Conservation (phyloP, 1,140 invertebrate genomes). For the Macrocentrus cingulum region DNA sequence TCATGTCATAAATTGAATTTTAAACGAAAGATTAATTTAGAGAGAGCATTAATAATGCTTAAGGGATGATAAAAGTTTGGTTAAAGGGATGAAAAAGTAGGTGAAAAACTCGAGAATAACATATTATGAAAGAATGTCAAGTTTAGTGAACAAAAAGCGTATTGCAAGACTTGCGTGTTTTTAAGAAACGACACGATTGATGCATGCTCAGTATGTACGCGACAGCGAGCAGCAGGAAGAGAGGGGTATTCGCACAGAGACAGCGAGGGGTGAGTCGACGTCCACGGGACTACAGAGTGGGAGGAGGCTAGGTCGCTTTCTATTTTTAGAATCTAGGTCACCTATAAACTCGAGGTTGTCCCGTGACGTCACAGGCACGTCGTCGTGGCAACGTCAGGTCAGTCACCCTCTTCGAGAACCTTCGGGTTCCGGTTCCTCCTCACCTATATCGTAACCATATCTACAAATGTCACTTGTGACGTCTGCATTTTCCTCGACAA, state of each 20-base stretch:
- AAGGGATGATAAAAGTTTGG: too few species aligned
- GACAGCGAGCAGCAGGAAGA: constrained; percentile 7
- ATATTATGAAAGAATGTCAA: too few species aligned
- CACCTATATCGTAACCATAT: too few species aligned
- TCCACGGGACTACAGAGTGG: constrained; percentile 25
- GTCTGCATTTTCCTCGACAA: too few species aligned
- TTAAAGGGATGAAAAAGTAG: too few species aligned
- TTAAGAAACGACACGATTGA: neutral
- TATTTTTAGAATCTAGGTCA: constrained; percentile 51
- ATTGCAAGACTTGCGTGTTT: too few species aligned
- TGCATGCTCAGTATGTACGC: neutral
- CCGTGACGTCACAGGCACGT: constrained; percentile 57
- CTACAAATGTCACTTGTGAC: too few species aligned
- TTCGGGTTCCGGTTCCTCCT: neutral
- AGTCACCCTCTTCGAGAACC: constrained; percentile 33
- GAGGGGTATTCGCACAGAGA: constrained; percentile 25
- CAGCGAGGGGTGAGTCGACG: constrained; percentile 27
- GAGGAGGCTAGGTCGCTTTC: constrained; percentile 35
- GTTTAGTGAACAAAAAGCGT: too few species aligned
- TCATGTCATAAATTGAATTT: too few species aligned
- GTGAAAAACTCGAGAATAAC: too few species aligned
- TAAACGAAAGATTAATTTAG: too few species aligned
- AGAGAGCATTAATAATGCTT: too few species aligned
- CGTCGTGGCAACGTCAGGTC: constrained; percentile 48
- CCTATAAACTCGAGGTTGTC: constrained; percentile 47